Percentiles rank a stretch among this genome's conserved stretches.
Evolutionary conservation across 1,140 invertebrate species (phyloP).

Genomic region (Pseudomyrmex cubaensis): DNA sequence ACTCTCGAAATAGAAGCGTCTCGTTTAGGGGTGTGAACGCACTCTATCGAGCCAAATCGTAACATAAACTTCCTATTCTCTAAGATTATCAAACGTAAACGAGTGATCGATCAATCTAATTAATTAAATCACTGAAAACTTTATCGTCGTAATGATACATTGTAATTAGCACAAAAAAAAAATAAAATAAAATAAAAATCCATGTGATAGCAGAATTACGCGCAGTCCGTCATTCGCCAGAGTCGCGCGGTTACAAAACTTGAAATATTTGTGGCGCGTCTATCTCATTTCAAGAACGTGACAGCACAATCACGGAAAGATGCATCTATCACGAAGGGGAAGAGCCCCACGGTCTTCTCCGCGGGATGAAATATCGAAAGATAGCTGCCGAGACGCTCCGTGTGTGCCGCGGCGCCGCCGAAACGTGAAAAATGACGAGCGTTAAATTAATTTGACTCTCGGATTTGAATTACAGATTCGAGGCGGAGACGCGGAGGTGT

Average conservation of each 20-base stretch:
- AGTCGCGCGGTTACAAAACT: not conserved
- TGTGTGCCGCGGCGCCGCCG: slow-evolving; percentile 59
- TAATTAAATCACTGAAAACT: not conserved
- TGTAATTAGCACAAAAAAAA: not conserved
- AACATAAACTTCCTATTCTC: not conserved
- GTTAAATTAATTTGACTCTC: slow-evolving; percentile 80
- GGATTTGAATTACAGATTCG: slow-evolving; percentile 76
- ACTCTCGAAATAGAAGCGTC: slow-evolving; percentile 62
- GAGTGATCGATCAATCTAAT: not conserved
- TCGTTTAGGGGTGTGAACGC: not conserved
- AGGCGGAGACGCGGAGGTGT: slow-evolving; percentile 57
- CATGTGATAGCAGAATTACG: slow-evolving; percentile 7
- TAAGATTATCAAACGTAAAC: not conserved
- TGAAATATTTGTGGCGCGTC: slow-evolving; percentile 31
- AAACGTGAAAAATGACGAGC: slow-evolving; percentile 77
- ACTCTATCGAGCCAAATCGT: not conserved
- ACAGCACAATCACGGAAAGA: slow-evolving; percentile 55
- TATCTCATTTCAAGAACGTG: slow-evolving; percentile 27
- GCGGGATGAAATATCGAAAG: slow-evolving; percentile 73
- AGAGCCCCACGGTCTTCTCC: slow-evolving; percentile 3
- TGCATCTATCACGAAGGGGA: slow-evolving; percentile 60
- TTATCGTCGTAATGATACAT: not conserved
- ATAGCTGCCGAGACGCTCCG: slow-evolving; percentile 59
- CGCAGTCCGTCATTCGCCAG: not conserved
- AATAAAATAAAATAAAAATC: slow-evolving; percentile 2